Conservation (phyloP, 2,888 invertebrate species). For the Tubulanus polymorphus region DNA sequence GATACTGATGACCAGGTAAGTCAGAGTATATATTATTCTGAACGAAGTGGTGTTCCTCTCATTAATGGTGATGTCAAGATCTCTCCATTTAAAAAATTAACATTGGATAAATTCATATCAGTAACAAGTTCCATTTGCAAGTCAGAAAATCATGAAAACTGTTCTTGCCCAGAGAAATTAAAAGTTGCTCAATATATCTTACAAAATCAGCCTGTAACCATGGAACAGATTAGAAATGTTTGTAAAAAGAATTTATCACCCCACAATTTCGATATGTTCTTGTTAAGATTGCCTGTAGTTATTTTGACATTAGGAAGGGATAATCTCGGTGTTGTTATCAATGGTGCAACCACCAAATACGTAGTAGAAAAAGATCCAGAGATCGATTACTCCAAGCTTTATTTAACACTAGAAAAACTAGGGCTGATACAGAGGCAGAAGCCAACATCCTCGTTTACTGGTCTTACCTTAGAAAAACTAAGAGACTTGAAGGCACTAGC, state of each 20-base stretch:
- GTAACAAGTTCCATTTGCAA: too few species aligned
- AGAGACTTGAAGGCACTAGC: neutral
- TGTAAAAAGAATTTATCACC: neutral
- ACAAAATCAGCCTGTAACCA: neutral
- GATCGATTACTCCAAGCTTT: neutral
- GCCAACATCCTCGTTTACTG: neutral
- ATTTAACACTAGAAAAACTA: neutral
- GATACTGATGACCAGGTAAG: too few species aligned
- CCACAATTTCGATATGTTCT: neutral
- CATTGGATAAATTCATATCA: too few species aligned
- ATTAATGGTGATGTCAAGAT: too few species aligned
- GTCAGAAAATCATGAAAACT: too few species aligned
- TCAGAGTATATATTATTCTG: too few species aligned
- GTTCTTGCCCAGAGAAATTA: neutral
- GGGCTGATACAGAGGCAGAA: neutral
- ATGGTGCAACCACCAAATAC: too few species aligned
- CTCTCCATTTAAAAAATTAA: too few species aligned
- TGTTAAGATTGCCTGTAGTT: neutral
- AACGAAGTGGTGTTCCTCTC: too few species aligned
- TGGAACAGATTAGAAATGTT: neutral
- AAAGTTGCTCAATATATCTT: neutral
- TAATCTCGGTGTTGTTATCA: neutral
- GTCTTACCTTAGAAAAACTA: neutral
- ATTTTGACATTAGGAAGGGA: neutral
- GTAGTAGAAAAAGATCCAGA: neutral